A percentile compares a stretch with the other conserved stretches of the same genome.
phyloP scores from a whole-genome alignment of 2,797 vertebrate species.

The Phrynocephalus guinanensis region DNA sequence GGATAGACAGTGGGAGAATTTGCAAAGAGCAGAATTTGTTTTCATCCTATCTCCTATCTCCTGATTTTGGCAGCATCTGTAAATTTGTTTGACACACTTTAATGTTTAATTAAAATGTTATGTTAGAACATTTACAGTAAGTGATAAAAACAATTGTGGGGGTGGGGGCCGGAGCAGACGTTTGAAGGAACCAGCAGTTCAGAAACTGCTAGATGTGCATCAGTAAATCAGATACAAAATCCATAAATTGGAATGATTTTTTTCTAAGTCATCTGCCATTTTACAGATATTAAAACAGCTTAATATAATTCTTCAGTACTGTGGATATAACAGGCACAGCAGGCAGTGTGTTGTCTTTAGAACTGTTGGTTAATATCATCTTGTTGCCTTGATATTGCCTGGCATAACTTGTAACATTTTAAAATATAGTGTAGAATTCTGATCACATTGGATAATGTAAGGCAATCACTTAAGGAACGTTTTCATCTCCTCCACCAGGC shows the following conservation, averaged over 20 bases:
- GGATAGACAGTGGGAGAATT: slow-evolving; percentile 45
- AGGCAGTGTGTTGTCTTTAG: slow-evolving; percentile 54
- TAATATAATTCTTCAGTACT: slow-evolving; percentile 67
- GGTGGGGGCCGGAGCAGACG: slow-evolving; percentile 36
- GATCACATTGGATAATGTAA: not conserved
- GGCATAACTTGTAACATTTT: slow-evolving; percentile 38
- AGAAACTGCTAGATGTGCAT: slow-evolving; percentile 59
- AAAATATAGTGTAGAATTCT: slow-evolving; percentile 36
- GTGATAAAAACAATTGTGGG: slow-evolving; percentile 65
- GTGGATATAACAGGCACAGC: slow-evolving; percentile 61
- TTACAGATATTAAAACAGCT: slow-evolving; percentile 65
- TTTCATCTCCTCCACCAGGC: no score
- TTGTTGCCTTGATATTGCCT: slow-evolving; percentile 50
- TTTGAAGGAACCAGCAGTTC: slow-evolving; percentile 65
- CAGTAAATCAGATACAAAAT: slow-evolving; percentile 69
- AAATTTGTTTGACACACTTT: slow-evolving; percentile 74
- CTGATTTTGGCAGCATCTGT: slow-evolving; percentile 62
- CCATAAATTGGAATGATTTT: slow-evolving; percentile 59
- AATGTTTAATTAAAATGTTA: slow-evolving; percentile 79
- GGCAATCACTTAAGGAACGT: no score
- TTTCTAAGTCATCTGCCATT: slow-evolving; percentile 60
- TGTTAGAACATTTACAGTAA: slow-evolving; percentile 71
- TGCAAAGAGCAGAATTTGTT: slow-evolving; percentile 58
- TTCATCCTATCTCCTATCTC: not conserved
- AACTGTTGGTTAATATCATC: slow-evolving; percentile 63